Percentiles rank a stretch among this genome's conserved stretches.
Evolutionary conservation across 2,888 invertebrate genomes (phyloP).

Genomic region (Callosobruchus maculatus): DNA sequence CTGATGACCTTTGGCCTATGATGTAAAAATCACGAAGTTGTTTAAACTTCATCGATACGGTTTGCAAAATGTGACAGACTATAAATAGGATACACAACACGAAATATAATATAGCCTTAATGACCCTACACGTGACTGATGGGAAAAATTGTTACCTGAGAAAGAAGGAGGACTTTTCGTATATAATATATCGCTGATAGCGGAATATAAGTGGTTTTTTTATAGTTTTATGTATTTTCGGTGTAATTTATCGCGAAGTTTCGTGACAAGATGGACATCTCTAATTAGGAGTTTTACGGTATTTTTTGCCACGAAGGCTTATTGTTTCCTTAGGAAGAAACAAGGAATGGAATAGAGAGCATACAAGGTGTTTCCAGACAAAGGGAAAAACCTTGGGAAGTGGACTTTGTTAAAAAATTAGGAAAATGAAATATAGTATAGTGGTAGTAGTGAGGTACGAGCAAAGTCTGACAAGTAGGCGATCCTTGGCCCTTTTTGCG

Average conservation of each 20-base stretch:
- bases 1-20: conserved; percentile 48
- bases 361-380: no score
- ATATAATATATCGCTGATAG: neutral
- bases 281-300: neutral
- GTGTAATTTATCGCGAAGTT: neutral
- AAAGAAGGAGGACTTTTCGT: neutral
- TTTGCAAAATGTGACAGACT: neutral
- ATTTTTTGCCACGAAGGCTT: neutral
- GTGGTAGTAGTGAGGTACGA: no score
- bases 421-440: no score
- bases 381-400: no score
- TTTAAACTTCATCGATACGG: conserved; percentile 20
- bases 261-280: neutral
- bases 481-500: no score
- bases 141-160: conserved; percentile 2
- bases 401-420: no score
- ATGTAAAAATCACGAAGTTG: conserved; percentile 43
- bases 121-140: conserved; percentile 9
- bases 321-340: no score
- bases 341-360: no score
- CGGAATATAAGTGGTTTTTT: neutral
- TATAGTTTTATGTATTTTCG: neutral
- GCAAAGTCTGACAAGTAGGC: no score
- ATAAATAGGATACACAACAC: conserved; percentile 1
- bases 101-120: conserved; percentile 11